Percentiles rank a stretch among this genome's conserved stretches.
Evolutionary conservation across 2,888 invertebrate species (phyloP).

Genomic region (Linhomoeus sp.): DNA sequence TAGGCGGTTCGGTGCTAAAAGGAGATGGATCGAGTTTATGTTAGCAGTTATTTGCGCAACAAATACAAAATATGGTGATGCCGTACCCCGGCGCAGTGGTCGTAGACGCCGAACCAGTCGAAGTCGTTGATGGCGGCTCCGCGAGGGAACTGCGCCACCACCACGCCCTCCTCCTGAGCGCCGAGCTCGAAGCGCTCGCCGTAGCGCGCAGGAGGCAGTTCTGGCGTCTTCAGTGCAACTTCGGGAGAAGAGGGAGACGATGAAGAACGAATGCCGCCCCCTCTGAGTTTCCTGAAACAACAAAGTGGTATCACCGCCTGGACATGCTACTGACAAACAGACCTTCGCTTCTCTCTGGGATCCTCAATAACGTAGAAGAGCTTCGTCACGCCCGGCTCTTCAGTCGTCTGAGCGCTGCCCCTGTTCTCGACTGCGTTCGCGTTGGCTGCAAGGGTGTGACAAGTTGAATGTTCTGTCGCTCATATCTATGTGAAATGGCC

Average conservation of each 20-base stretch:
- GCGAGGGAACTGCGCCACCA: slow-evolving; percentile 10
- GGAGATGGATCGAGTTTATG: neutral
- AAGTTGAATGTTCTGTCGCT: no score
- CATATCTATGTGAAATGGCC: no score
- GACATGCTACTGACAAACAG: no score
- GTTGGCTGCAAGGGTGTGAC: no score
- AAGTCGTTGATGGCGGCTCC: slow-evolving; percentile 14
- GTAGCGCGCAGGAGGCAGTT: slow-evolving; percentile 4
- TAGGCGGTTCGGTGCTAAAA: slow-evolving; percentile 11
- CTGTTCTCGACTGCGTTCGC: no score
- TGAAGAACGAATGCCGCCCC: neutral
- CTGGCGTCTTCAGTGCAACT: neutral
- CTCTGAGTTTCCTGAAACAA: no score
- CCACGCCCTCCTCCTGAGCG: slow-evolving; percentile 7
- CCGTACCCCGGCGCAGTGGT: slow-evolving; percentile 12
- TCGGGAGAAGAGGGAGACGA: neutral
- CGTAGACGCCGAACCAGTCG: slow-evolving; percentile 15
- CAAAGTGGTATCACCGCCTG: no score
- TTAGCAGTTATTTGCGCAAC: neutral
- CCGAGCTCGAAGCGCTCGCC: slow-evolving; percentile 10
- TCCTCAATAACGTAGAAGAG: no score
- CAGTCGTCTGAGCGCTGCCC: no score
- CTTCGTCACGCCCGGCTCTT: no score
- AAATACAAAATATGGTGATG: neutral
- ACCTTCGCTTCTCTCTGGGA: no score